Percentiles rank a stretch among this genome's conserved stretches.
Conservation (phyloP, 1,140 invertebrate genomes). For the Lordiphosa clarofinis region DNA sequence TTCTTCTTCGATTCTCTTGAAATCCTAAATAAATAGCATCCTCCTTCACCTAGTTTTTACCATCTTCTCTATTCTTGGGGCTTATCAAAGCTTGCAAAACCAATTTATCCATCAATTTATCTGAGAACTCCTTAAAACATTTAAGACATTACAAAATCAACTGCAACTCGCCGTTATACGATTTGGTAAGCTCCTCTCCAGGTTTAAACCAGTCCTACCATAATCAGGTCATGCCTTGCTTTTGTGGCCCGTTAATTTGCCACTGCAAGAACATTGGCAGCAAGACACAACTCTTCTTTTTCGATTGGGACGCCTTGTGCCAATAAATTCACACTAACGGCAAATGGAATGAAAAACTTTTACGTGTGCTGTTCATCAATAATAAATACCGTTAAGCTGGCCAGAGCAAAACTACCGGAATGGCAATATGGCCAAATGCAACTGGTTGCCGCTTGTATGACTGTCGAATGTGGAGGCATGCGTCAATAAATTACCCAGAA, state of each 20-base stretch:
- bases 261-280: constrained; percentile 38
- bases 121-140: too few relatives aligned
- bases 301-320: constrained; percentile 22
- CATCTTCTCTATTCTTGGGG: too few relatives aligned
- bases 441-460: constrained; percentile 43
- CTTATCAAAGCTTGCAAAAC: too few relatives aligned
- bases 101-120: too few relatives aligned
- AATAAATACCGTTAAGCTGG: constrained; percentile 60
- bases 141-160: too few relatives aligned
- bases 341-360: constrained; percentile 28
- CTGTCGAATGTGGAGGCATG: constrained; percentile 69
- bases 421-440: constrained; percentile 63
- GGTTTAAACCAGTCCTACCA: too few relatives aligned
- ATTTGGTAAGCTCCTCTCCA: too few relatives aligned
- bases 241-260: constrained; percentile 32
- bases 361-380: constrained; percentile 56
- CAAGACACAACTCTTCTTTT: constrained; percentile 10
- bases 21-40: too few relatives aligned
- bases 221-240: too few relatives aligned
- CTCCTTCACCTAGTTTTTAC: too few relatives aligned
- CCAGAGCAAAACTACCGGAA: constrained; percentile 16
- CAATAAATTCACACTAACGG: constrained; percentile 72
- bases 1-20: too few relatives aligned
- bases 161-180: too few relatives aligned
- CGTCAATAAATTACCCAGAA: constrained; percentile 71